Conservation (phyloP, 2,888 invertebrate species). For the Nephrotoma flavescens region DNA sequence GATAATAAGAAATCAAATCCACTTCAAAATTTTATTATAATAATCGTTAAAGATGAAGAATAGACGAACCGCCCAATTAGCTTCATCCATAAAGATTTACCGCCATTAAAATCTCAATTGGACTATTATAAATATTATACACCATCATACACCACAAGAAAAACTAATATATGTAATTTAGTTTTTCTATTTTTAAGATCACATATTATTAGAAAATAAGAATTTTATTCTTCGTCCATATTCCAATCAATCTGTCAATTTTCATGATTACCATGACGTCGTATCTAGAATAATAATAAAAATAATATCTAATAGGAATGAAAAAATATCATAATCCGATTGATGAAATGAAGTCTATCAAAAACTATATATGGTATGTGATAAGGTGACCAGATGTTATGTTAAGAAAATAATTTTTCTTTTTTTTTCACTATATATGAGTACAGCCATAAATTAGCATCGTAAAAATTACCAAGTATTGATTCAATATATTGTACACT, state of each 20-base stretch:
- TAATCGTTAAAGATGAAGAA: not conserved
- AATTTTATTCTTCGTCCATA: not conserved
- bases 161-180: not conserved
- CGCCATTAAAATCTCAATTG: not conserved
- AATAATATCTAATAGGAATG: not conserved
- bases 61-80: not conserved
- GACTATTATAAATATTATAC: not conserved
- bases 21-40: not conserved
- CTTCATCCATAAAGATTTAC: not conserved
- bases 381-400: not conserved
- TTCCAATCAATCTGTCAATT: slow-evolving; percentile 1
- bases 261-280: not conserved
- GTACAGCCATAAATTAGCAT: not conserved
- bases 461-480: not conserved
- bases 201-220: not conserved
- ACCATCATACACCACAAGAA: not conserved
- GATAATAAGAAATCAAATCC: slow-evolving; percentile 1
- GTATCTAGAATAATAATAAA: not conserved
- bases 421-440: not conserved
- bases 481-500: not conserved
- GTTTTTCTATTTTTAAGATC: not conserved
- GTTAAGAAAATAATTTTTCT: no score
- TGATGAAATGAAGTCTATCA: not conserved
- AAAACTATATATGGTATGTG: not conserved
- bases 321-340: not conserved